These are phyloP conservation scores for Abscondita cerata DNA, from an alignment of 2,888 invertebrate genomes.

Conservation along the genomic window DNA sequence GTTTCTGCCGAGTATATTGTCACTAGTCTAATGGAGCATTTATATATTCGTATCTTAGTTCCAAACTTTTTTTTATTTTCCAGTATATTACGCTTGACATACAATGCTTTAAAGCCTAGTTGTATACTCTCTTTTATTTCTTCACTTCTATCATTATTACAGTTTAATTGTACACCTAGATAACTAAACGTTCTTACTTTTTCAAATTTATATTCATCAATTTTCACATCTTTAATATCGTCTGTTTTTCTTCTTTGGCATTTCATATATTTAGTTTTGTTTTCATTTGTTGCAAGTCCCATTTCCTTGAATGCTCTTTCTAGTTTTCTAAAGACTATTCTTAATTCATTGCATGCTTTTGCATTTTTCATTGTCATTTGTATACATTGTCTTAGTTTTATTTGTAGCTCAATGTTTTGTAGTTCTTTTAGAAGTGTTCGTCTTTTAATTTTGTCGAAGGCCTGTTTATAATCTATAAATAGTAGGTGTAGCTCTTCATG, in stretches of 20 bases:
- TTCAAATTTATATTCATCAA: neutral
- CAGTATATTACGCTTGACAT: neutral
- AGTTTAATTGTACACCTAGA: neutral
- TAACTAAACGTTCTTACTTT: neutral
- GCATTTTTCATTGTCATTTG: too few relatives aligned
- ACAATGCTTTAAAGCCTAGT: neutral
- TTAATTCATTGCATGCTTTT: neutral
- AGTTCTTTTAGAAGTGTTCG: neutral
- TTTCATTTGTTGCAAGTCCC: neutral
- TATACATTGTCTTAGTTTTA: too few relatives aligned
- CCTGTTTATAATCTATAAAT: too few relatives aligned
- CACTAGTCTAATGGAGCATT: neutral
- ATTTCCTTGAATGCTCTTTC: neutral
- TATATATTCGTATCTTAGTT: constrained; percentile 2
- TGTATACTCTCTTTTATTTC: neutral
- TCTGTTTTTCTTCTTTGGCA: neutral
- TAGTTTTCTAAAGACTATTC: neutral
- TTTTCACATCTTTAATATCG: neutral
- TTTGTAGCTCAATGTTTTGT: too few relatives aligned
- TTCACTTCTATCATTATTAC: neutral
- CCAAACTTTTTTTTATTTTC: neutral
- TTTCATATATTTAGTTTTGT: neutral
- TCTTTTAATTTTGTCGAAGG: too few relatives aligned
- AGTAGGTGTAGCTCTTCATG: neutral
- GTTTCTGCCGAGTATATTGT: neutral